phyloP scores from a whole-genome alignment of 2,888 invertebrate species.

The Drosophila multiciliata region DNA sequence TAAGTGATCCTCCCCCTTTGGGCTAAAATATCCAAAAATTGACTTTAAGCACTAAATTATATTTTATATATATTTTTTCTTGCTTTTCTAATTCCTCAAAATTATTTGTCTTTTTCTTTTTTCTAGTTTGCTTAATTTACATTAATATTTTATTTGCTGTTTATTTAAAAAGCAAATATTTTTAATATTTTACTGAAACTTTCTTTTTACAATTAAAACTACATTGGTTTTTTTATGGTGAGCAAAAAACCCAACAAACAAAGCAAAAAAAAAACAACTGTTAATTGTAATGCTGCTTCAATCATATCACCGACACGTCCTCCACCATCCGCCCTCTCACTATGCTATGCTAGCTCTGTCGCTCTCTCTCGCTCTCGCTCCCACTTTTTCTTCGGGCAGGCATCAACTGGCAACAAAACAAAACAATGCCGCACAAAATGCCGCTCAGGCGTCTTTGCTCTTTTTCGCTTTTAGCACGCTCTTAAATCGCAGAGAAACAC shows the following conservation, averaged over 20 bases:
- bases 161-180: neutral
- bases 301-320: neutral
- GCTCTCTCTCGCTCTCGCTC: neutral
- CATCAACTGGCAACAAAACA: constrained; percentile 34
- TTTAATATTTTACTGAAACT: neutral
- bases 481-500: constrained; percentile 3
- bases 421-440: constrained; percentile 28
- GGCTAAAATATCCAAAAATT: neutral
- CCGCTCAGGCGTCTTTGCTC: constrained; percentile 10
- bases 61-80: neutral
- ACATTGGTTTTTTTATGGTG: neutral
- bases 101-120: neutral
- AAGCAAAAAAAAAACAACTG: neutral
- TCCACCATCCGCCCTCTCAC: neutral
- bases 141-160: neutral
- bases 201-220: neutral
- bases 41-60: neutral
- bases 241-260: neutral
- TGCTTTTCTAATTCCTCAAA: neutral
- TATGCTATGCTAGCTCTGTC: neutral
- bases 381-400: neutral
- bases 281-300: neutral
- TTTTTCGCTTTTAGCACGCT: neutral
- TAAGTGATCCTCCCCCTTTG: neutral
- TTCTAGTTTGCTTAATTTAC: neutral